Evolutionary conservation across 2,113 vertebrate species (phyloP), one percentile per base, ranked within the genome.

Genomic region (Podarcis cretensis): DNA sequence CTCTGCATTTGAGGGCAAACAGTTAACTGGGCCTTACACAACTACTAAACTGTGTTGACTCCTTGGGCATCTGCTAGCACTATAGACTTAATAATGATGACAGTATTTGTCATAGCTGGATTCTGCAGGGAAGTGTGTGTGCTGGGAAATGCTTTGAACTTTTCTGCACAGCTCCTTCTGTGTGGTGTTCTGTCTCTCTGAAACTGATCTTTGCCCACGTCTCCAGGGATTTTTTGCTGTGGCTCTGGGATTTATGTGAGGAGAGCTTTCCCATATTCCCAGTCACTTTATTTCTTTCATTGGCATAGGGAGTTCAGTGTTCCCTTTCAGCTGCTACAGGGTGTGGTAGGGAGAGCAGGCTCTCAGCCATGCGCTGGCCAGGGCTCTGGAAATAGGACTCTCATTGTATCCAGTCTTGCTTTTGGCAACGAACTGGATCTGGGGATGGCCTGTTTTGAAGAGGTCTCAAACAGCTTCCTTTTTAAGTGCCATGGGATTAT

Each of bases 131-230:
- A 5, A 40, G 1, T 0, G 1, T 73, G 74, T 23, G 23, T 4
- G 35, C 43, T 68, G 25, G 21, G 21, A 20, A 1, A 77, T 27
- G 21, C 12, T 66, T 82, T 80, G 63, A 73, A 81, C 76, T 66
- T 85, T 81, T 40, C 13, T 18, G 23, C 82, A 82, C 25, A 32
- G 18, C 21, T 83, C 13, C 37, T 35, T 81, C 18, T 73, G 30
- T 73, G 13, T 65, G 48, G 21, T 3, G 71, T 2, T 1, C 27
- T 20, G 0, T 0, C 66, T 68, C 30, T 2, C 12, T 84, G 32
- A 57, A 74, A 18, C 23, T 71, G 48, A 35, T 83, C 20, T 23
- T n/a, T 69, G 27, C 40, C 20, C 59, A 40, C 21, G 21, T 74
- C 21, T 65, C 14, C 7, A 63, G 37, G 77, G 57, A 32, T 73